phyloP scores from a whole-genome alignment of 2,113 vertebrate species.

The Ancistrus triradiatus region DNA sequence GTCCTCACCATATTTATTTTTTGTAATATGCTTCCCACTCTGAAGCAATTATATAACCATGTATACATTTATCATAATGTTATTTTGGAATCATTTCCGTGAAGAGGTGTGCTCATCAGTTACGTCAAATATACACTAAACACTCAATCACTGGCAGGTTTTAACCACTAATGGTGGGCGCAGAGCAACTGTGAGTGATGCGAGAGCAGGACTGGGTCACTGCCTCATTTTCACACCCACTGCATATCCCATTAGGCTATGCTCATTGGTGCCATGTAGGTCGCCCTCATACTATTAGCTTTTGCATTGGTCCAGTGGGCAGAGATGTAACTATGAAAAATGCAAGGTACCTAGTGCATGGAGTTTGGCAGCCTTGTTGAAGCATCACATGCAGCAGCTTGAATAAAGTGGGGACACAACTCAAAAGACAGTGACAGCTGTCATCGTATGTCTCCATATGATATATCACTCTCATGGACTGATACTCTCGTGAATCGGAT shows the following conservation, averaged over 20 bases:
- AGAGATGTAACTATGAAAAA: constrained; percentile 38
- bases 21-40: too few species aligned
- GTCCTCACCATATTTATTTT: too few species aligned
- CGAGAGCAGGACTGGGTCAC: constrained; percentile 46
- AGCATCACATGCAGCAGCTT: constrained; percentile 18
- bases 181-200: constrained; percentile 51
- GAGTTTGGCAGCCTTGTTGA: constrained; percentile 18
- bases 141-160: neutral
- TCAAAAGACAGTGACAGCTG: constrained; percentile 59
- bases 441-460: constrained; percentile 56
- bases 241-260: constrained; percentile 50
- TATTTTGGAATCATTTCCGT: too few species aligned
- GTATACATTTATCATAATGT: too few species aligned
- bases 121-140: neutral
- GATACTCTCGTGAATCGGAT: constrained; percentile 37
- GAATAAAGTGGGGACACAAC: constrained; percentile 55
- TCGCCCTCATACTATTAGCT: constrained; percentile 54
- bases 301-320: constrained; percentile 45
- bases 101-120: too few species aligned
- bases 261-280: constrained; percentile 37
- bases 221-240: constrained; percentile 50
- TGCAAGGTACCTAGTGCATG: neutral
- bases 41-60: too few species aligned
- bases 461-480: constrained; percentile 62
- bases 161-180: neutral